phyloP scores from a whole-genome alignment of 2,797 vertebrate genomes.

The Neosilurus hyrtlii region DNA sequence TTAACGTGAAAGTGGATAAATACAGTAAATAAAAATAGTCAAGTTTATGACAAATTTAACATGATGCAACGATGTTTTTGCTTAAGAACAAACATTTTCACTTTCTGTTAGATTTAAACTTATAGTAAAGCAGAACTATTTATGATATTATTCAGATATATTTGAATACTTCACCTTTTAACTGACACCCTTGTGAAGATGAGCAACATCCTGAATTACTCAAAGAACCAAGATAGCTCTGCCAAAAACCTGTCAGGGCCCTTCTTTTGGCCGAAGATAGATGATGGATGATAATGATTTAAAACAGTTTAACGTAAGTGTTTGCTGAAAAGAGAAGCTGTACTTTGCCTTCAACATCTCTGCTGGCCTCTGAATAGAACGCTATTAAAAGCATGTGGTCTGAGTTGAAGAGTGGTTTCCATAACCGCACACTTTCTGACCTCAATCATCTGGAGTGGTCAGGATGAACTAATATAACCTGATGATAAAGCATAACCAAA shows the following conservation, averaged over 20 bases:
- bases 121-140: background rate
- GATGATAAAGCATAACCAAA: conserved; percentile 1
- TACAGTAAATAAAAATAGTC: background rate
- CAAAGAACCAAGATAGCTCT: background rate
- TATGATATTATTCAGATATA: background rate
- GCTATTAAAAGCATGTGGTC: conserved; percentile 34
- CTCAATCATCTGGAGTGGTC: background rate
- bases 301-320: conserved; percentile 11
- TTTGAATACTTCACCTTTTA: background rate
- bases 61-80: background rate
- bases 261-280: background rate
- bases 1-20: background rate
- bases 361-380: background rate
- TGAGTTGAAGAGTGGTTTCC: background rate
- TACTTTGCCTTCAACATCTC: background rate
- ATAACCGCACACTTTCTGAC: conserved; percentile 8
- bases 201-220: background rate
- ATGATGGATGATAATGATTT: conserved; percentile 20
- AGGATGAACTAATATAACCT: background rate
- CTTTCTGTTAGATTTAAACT: background rate
- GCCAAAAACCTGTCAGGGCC: conserved; percentile 16
- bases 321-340: background rate
- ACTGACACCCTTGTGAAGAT: background rate
- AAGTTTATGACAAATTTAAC: background rate
- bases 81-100: background rate